These are phyloP conservation scores for Oscheius sp. DNA, from an alignment of 2,888 invertebrate genomes.

Conservation along the genomic window DNA sequence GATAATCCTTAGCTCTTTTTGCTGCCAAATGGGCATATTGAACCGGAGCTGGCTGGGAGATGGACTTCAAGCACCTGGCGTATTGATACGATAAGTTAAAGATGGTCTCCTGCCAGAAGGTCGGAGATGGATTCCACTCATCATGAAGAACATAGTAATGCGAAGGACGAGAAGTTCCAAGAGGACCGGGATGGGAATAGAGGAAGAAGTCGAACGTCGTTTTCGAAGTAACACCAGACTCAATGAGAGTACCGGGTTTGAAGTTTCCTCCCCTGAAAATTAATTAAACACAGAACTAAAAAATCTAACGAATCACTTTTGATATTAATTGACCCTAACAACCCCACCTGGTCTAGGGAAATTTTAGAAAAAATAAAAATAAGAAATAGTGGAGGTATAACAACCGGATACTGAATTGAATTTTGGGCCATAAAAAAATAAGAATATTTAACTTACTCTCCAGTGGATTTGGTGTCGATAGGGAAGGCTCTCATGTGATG, in stretches of 20 bases:
- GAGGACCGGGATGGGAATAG: constrained; percentile 54
- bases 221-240: constrained; percentile 46
- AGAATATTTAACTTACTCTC: too few relatives aligned
- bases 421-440: too few relatives aligned
- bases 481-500: constrained; percentile 39
- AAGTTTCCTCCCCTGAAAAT: too few relatives aligned
- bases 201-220: constrained; percentile 61
- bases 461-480: too few relatives aligned
- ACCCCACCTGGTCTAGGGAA: too few relatives aligned
- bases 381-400: too few relatives aligned
- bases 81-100: constrained; percentile 87
- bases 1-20: constrained; percentile 34
- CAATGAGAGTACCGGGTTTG: constrained; percentile 61
- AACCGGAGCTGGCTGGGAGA: constrained; percentile 72
- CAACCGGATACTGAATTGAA: too few relatives aligned
- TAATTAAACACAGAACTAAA: too few relatives aligned
- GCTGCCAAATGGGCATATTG: constrained; percentile 59
- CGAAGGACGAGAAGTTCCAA: constrained; percentile 73
- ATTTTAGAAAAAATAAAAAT: too few relatives aligned
- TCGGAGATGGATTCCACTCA: constrained; percentile 79
- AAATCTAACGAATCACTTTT: too few relatives aligned
- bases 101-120: constrained; percentile 79
- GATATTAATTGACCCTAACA: too few relatives aligned
- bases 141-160: constrained; percentile 86
- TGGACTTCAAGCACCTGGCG: constrained; percentile 80